These are phyloP conservation scores for Streptopelia turtur DNA, from an alignment of 2,797 vertebrate species.

Conservation along the genomic window DNA sequence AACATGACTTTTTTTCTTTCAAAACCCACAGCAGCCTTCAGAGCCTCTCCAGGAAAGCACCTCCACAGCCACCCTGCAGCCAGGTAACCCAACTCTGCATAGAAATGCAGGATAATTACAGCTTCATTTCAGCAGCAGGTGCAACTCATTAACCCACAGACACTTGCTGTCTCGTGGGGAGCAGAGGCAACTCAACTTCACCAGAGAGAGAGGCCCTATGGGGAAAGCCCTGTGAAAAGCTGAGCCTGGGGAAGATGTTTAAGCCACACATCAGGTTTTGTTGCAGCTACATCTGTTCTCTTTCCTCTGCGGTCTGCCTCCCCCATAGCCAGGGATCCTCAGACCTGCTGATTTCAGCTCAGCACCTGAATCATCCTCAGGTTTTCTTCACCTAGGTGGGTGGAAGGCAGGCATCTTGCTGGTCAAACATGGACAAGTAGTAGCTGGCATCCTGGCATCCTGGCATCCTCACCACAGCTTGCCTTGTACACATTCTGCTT, in stretches of 20 bases:
- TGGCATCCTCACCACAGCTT: not conserved
- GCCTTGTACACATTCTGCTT: fast-evolving
- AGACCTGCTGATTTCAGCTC: not conserved
- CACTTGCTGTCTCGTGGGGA: not conserved
- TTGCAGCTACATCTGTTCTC: not conserved
- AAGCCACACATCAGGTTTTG: fast-evolving
- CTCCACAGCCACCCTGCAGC: not conserved
- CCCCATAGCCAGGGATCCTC: not conserved
- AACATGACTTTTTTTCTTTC: not conserved
- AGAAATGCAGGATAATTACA: constrained; percentile 6
- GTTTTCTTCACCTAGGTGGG: not conserved
- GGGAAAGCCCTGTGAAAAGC: not conserved
- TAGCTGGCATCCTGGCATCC: not conserved
- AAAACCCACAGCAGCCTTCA: not conserved
- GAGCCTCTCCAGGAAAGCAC: not conserved
- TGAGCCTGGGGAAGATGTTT: not conserved
- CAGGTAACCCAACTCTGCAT: not conserved
- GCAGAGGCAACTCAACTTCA: not conserved
- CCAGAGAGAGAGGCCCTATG: not conserved
- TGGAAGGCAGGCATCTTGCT: not conserved
- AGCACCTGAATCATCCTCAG: fast-evolving
- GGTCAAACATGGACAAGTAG: not conserved
- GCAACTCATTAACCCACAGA: not conserved
- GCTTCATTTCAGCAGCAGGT: not conserved
- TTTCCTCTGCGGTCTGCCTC: not conserved